These are phyloP conservation scores for Psylliodes chrysocephalus DNA, from an alignment of 2,888 invertebrate genomes.

Conservation along the genomic window DNA sequence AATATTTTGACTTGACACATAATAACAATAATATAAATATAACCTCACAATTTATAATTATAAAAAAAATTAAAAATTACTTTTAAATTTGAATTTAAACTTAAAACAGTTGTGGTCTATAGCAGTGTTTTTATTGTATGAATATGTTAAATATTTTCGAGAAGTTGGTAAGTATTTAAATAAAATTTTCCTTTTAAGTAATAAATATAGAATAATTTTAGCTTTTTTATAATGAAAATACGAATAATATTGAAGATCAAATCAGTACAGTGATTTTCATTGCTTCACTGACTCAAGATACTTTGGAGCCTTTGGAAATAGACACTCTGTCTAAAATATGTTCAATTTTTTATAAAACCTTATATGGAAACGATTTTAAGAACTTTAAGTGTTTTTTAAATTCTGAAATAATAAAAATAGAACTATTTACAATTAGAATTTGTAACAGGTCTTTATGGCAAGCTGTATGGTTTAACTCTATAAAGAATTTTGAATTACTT, in stretches of 20 bases:
- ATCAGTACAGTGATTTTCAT: constrained; percentile 38
- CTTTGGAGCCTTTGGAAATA: constrained; percentile 32
- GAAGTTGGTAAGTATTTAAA: constrained; percentile 7
- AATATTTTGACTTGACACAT: too few species aligned
- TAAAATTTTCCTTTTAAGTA: neutral
- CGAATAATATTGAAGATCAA: constrained; percentile 9
- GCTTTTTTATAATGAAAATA: neutral
- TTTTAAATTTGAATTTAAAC: too few species aligned
- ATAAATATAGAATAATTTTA: neutral
- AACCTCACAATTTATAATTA: too few species aligned
- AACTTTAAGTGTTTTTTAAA: constrained; percentile 20
- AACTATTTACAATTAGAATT: constrained; percentile 1
- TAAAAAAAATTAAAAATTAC: too few species aligned
- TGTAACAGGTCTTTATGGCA: constrained; percentile 12
- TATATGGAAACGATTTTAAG: constrained; percentile 24
- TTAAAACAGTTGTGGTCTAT: too few species aligned
- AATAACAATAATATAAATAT: too few species aligned
- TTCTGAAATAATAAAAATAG: neutral
- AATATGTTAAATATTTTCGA: neutral
- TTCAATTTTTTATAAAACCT: constrained; percentile 7
- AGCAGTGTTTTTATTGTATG: too few species aligned
- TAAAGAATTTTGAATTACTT: constrained; percentile 36
- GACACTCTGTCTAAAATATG: constrained; percentile 38
- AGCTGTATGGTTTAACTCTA: constrained; percentile 7
- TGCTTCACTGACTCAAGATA: constrained; percentile 26